Base-by-base conservation (phyloP, 2,888 invertebrate genomes). In the Morpho achilles region DNA sequence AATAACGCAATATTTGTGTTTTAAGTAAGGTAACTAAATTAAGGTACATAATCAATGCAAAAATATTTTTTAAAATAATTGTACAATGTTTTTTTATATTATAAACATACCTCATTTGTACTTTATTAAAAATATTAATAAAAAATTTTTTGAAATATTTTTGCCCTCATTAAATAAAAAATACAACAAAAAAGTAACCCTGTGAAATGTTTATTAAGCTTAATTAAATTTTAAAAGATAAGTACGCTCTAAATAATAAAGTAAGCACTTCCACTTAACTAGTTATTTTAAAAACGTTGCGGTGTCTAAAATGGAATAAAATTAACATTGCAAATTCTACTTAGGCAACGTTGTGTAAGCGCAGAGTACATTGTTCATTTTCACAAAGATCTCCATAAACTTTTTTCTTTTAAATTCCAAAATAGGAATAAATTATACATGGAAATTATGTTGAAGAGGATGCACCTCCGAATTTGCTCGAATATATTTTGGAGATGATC, bases 301-400 rank as follows among this genome's bases (percentile, higher is more conserved):
- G 61, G 66, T 61, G 65, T 67, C 69, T 67, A 64, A 67, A 69
- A 63, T 61, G 63, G 66, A 68, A 69, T 68, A 66, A 67, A 71
- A 72, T 73, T 73, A 70, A 70, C 69, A 71, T 70, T 69, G 68
- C 69, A 72, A 67, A 71, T 68, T 65, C 67, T 65, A 63, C 63
- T 66, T 61, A 61, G 59, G 58, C 57, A 57, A 57, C 66, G 67
- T 60, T 61, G 59, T 67, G 68, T 61, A 64, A 68, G 64, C 63
- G 61, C 58, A 52, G 63, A 63, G 62, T 65, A 68, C 66, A 67
- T 68, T 68, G 70, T 71, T 68, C 67, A 65, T 67, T 71, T 71
- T 68, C 68, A 69, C 68, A 59, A 64, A 64, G 61, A 65, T 66
- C 65, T 68, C 62, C 67, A 56, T 62, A 60, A 55, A 66, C 50